Base-by-base conservation (phyloP, 2,797 vertebrate species). In the Epinephelus malabaricus region DNA sequence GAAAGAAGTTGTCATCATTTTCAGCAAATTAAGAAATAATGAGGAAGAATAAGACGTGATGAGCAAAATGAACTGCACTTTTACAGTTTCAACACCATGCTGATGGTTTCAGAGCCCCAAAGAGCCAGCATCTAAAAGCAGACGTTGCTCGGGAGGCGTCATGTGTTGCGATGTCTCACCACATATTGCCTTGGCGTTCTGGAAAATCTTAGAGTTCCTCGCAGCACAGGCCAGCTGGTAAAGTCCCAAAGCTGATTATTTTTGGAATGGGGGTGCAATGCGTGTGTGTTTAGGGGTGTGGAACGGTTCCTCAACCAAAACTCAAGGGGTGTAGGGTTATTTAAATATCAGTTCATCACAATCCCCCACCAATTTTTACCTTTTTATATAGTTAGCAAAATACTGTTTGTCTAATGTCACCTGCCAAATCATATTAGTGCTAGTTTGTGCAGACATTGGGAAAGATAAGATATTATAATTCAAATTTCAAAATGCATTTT, bases 211-310 rank as follows among this genome's bases (percentile, higher is more conserved):
- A 27, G 65, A 73, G 27, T 86, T 90, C 67, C 79, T 80, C 76
- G 63, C 50, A 75, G n/a, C 8, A 55, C 30, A 54, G 58, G 78
- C 83, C 89, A 92, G 86, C 79, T 88, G 87, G 89, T 86, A 74
- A 80, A 71, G 74, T 55, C 72, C 79, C 70, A 91, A 88, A 90
- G 88, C 91, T 90, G 86, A 89, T 90, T 92, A 92, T 86, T 89
- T 81, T 61, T 58, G 60, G 66, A 81, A 84, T 58, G 75, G 75
- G 73, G 54, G 67, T 78, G 65, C 50, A 69, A 18, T 68, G 23
- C 69, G 55, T 25, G 51, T 17, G 49, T 14, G 49, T 5, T 19
- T 58, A 23, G 45, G 15, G 69, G 10, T 30, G 12, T 40, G 13
- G 49, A 38, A 14, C 38, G 49, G 54, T 43, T 71, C 51, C 54